Evolutionary conservation across 1,140 invertebrate genomes (phyloP), one percentile per base, ranked within the genome.

Genomic region (Atta colombica): DNA sequence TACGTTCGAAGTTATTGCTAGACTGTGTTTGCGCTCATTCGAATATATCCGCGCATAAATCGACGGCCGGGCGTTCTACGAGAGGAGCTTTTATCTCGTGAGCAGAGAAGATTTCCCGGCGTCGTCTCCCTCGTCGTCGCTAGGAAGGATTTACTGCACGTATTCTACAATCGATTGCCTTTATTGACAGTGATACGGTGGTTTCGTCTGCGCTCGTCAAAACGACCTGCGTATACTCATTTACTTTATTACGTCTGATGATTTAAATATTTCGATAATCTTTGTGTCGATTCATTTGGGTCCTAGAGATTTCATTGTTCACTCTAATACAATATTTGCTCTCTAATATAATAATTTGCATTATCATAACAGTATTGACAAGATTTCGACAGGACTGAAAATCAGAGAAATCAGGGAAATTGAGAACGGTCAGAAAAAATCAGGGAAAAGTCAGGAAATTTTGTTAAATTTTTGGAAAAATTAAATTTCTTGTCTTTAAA

Each of bases 21-120:
- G 85, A 89, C 87, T 92, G 90, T 92, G 90, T 92, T 92, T 88
- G 91, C 85, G 84, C 81, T 90, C 80, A 89, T 91, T 87, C 90
- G 88, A 90, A 92, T 92, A 92, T 91, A 93, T 90, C 74, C 72
- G 85, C 49, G 66, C 68, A 92, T 92, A 93, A 93, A 93, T 92
- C 88, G 85, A 55, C 69, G 45, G 55, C 58, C 58, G 25, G 65
- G 82, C 39, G 60, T 72, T 77, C 39, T 25, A 25, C 18, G 71
- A 25, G 53, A 21, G 75, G 14, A 77, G 80, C 53, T 90, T 90
- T 82, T 88, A 68, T 85, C 86, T 60, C 63, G 35, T 31, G 51
- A 65, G 69, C 58, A 25, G 61, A 74, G 84, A 90, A 71, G 86
- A 49, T 91, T 87, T 75, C 77, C 45, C 61, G n/a, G 35, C 77